Evolutionary conservation across 2,888 invertebrate genomes (phyloP).

Genomic region (Drosophila silvestris): DNA sequence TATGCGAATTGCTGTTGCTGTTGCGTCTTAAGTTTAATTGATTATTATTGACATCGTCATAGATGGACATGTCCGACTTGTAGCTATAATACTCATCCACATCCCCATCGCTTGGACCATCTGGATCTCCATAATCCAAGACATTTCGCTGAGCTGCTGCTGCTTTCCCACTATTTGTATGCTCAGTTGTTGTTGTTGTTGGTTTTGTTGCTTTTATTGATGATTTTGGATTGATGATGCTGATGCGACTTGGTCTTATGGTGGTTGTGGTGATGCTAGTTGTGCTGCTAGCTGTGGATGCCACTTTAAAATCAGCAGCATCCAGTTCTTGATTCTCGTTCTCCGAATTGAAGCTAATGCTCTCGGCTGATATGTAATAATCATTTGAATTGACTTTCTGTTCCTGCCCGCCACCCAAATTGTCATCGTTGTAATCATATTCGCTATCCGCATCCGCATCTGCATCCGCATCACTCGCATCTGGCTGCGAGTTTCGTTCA

Average conservation of each 20-base stretch:
- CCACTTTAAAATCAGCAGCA: constrained; percentile 70
- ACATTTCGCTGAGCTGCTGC: constrained; percentile 28
- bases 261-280: constrained; percentile 17
- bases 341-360: constrained; percentile 78
- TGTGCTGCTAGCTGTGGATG: constrained; percentile 50
- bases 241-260: constrained; percentile 31
- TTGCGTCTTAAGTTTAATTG: constrained; percentile 84
- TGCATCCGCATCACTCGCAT: constrained; percentile 25
- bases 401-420: constrained; percentile 46
- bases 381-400: constrained; percentile 83
- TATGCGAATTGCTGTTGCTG: constrained; percentile 70
- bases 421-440: constrained; percentile 67
- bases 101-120: constrained; percentile 54
- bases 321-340: constrained; percentile 63
- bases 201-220: constrained; percentile 28
- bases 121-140: constrained; percentile 42
- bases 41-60: constrained; percentile 85
- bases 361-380: constrained; percentile 85
- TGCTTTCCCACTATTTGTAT: constrained; percentile 15
- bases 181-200: constrained; percentile 18
- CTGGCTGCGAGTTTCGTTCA: constrained; percentile 19
- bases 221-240: constrained; percentile 11
- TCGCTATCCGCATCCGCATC: constrained; percentile 43
- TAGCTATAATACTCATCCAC: constrained; percentile 80
- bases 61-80: constrained; percentile 84